Percentiles rank a stretch among this genome's conserved stretches.
phyloP scores from a whole-genome alignment of 2,113 vertebrate genomes.

The Coracopsis vasa region DNA sequence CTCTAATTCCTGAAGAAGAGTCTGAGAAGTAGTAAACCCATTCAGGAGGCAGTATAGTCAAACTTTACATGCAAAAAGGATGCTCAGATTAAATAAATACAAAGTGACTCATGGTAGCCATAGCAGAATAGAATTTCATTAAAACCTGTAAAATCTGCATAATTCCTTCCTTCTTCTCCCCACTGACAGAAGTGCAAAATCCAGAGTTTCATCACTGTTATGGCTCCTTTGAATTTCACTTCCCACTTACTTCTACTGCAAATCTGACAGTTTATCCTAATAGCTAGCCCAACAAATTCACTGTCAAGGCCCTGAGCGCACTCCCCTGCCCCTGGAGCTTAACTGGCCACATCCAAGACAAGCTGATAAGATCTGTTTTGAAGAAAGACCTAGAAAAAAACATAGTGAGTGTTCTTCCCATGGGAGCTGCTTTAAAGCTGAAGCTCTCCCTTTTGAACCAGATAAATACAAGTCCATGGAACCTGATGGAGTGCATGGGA shows the following conservation, averaged over 20 bases:
- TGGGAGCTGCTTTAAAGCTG: background rate
- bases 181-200: background rate
- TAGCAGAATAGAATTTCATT: background rate
- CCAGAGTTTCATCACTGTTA: background rate
- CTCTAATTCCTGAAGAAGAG: background rate
- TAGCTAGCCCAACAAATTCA: background rate
- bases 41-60: background rate
- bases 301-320: background rate
- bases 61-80: background rate
- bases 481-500: background rate
- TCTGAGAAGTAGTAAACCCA: background rate
- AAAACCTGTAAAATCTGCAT: background rate
- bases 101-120: background rate
- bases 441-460: background rate
- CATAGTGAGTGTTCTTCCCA: background rate
- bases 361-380: background rate
- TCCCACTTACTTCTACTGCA: background rate
- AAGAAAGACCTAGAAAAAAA: background rate
- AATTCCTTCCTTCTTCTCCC: background rate
- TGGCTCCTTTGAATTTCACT: background rate
- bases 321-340: background rate
- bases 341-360: background rate
- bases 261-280: background rate
- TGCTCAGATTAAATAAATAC: background rate
- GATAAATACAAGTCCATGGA: background rate